These are phyloP conservation scores for Trichogramma dendrolimi DNA, from an alignment of 2,888 invertebrate genomes.

Conservation along the genomic window DNA sequence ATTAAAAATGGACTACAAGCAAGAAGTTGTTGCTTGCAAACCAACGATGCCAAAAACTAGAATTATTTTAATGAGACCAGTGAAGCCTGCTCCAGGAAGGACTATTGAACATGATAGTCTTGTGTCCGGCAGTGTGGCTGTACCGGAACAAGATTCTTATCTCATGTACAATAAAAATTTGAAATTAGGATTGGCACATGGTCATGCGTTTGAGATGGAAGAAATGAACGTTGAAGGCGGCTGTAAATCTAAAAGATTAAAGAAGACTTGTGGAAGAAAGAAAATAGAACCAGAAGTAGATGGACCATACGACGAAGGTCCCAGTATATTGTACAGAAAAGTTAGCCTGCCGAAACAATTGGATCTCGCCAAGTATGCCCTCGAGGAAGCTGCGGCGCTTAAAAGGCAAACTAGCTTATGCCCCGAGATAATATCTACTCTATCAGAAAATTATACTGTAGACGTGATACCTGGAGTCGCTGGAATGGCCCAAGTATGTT, in stretches of 20 bases:
- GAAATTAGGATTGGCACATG: conserved; percentile 28
- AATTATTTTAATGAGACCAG: conserved; percentile 34
- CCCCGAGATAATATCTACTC: too few relatives aligned
- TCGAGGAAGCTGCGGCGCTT: too few relatives aligned
- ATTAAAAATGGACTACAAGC: conserved; percentile 32
- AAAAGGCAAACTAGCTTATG: too few relatives aligned
- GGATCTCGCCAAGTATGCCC: too few relatives aligned
- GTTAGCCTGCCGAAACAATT: not conserved
- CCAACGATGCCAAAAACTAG: conserved; percentile 16
- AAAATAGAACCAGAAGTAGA: not conserved
- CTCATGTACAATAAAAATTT: conserved; percentile 35
- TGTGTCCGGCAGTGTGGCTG: conserved; percentile 34
- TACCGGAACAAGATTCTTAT: conserved; percentile 36
- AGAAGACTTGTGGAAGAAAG: too few relatives aligned
- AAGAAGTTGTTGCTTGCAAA: conserved; percentile 25
- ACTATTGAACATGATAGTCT: conserved; percentile 18
- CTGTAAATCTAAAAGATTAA: not conserved
- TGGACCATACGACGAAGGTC: not conserved
- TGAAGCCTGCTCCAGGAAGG: conserved; percentile 33
- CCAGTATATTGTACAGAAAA: not conserved
- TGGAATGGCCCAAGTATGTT: too few relatives aligned
- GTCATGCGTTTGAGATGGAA: conserved; percentile 31
- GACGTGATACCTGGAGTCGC: too few relatives aligned
- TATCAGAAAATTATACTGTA: too few relatives aligned
- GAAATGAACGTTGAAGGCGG: not conserved